These are phyloP conservation scores for Gallinago solitaria DNA, from an alignment of 2,797 vertebrate species.

Conservation along the genomic window DNA sequence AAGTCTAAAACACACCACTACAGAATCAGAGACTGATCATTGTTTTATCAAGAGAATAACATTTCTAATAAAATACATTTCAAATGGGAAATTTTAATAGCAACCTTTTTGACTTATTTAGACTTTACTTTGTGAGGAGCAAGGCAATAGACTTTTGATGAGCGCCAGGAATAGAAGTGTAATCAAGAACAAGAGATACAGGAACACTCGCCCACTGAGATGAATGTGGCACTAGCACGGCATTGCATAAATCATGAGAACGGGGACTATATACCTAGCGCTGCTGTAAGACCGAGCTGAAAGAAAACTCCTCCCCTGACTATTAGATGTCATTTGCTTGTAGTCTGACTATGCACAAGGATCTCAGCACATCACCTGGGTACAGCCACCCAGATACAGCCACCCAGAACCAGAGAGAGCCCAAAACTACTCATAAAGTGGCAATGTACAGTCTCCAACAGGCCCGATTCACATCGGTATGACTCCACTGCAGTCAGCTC, in stretches of 20 bases:
- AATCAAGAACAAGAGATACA: conserved; percentile 12
- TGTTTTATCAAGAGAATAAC: conserved; percentile 39
- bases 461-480: background rate
- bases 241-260: conserved; percentile 11
- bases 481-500: background rate
- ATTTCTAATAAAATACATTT: conserved; percentile 41
- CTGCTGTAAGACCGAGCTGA: background rate
- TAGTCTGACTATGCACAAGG: background rate
- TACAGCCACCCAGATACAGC: background rate
- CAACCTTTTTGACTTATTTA: conserved; percentile 4
- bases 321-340: background rate
- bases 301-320: background rate
- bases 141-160: background rate
- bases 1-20: conserved; percentile 22
- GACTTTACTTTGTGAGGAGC: background rate
- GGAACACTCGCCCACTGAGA: background rate
- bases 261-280: background rate
- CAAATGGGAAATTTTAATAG: conserved; percentile 8
- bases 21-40: background rate
- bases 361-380: background rate
- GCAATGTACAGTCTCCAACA: background rate
- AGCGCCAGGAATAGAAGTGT: conserved; percentile 19
- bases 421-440: background rate
- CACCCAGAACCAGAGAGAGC: background rate
- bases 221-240: background rate